phyloP scores from a whole-genome alignment of 2,888 invertebrate species.

The Orgyia antiqua region DNA sequence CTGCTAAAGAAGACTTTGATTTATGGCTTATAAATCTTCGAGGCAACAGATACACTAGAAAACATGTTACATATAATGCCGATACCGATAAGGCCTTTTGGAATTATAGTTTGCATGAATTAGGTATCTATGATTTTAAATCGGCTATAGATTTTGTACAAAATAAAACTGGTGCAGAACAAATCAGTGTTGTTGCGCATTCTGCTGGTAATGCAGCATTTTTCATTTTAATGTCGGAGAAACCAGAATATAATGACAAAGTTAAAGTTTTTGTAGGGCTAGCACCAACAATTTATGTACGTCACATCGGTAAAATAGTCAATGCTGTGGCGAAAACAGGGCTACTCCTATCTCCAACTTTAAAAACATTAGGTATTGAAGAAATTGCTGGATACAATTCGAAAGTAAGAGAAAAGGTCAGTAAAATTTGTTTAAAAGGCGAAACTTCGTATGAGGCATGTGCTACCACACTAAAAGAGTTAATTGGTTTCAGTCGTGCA shows the following conservation, averaged over 20 bases:
- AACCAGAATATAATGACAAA: not conserved
- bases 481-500: too few relatives aligned
- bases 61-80: not conserved
- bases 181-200: not conserved
- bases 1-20: not conserved
- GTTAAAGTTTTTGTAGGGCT: not conserved
- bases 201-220: not conserved
- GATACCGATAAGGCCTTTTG: not conserved
- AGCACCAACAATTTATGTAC: too few relatives aligned
- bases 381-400: too few relatives aligned
- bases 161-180: not conserved
- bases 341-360: too few relatives aligned
- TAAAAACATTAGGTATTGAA: too few relatives aligned
- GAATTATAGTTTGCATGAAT: not conserved
- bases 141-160: not conserved
- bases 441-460: too few relatives aligned
- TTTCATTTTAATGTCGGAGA: not conserved
- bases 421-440: too few relatives aligned
- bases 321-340: too few relatives aligned
- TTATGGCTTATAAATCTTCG: not conserved
- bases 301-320: too few relatives aligned
- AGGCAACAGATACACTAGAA: not conserved
- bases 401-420: too few relatives aligned
- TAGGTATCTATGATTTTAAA: not conserved
- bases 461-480: too few relatives aligned